Base-by-base conservation (phyloP, 2,888 invertebrate species). In the Heteropelma amictum region DNA sequence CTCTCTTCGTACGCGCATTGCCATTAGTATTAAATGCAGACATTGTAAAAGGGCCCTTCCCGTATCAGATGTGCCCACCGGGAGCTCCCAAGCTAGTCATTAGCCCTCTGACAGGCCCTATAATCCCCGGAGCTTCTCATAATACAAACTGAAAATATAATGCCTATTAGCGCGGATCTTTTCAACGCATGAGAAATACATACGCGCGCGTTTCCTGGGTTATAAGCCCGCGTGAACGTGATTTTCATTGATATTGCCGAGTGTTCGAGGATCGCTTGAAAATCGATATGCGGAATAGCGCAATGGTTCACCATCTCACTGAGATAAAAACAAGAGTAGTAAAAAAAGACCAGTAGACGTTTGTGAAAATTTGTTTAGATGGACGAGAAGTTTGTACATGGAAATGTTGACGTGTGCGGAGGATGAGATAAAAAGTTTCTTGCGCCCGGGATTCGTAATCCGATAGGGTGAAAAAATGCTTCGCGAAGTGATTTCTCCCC, bases 21-120 rank as follows among this genome's bases (percentile, higher is more conserved):
- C 87, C 87, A 88, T 88, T 87, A 85, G 87, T 86, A 85, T 87
- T 88, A 86, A 87, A 86, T 87, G 80, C 87, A 79, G 83, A 87
- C 86, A 84, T 86, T 87, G 85, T 88, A 82, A 84, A 82, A 83
- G 80, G 82, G 82, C 83, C 85, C 83, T 81, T 81, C 83, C 80
- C 85, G 83, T 87, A 87, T 88, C 87, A 87, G 86, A 87, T 86
- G 86, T 82, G 82, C 72, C 47, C 56, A 72, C 80, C 71, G 76
- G 79, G 81, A 78, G 71, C 80, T 77, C 79, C 79, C 72, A 76
- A 83, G 85, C 86, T 84, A 88, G 87, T 88, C 88, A 88, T 88
- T 88, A 88, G 87, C 72, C 82, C 79, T 78, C 83, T 87, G 88
- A 88, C 88, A 87, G 85, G 86, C 86, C 87, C 70, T 84, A 84